Conservation (phyloP, 2,888 invertebrate genomes). For the Clunio marinus region DNA sequence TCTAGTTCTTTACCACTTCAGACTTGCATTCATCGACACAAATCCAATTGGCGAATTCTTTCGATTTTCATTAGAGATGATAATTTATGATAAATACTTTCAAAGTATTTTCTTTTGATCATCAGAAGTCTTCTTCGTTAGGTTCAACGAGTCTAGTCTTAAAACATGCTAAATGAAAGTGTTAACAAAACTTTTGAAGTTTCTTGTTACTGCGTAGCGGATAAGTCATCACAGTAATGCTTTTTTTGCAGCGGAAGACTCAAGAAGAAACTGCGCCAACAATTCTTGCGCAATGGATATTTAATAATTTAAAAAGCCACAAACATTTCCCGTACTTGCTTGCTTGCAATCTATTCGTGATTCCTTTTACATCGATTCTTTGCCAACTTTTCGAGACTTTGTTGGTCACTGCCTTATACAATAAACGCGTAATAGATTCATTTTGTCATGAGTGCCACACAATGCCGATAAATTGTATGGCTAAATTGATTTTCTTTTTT, state of each 20-base stretch:
- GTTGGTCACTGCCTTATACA: not conserved
- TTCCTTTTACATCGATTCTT: slow-evolving; percentile 31
- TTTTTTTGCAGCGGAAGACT: not conserved
- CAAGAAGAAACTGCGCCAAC: too few species aligned
- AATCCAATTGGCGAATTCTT: not conserved
- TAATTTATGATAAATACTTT: slow-evolving; percentile 13
- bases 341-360: not conserved
- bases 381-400: slow-evolving; percentile 11
- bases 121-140: not conserved
- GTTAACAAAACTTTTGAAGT: too few species aligned
- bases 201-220: not conserved
- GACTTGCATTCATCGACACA: not conserved
- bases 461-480: not conserved
- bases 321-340: not conserved
- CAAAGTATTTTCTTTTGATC: not conserved
- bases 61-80: not conserved
- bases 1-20: not conserved
- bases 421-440: not conserved
- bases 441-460: not conserved
- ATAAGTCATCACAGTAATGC: not conserved
- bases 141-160: not conserved
- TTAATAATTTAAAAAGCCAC: slow-evolving; percentile 21
- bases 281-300: not conserved
- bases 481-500: not conserved
- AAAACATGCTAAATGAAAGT: not conserved